phyloP scores from a whole-genome alignment of 2,797 vertebrate genomes.

The Apogon hyalosoma region DNA sequence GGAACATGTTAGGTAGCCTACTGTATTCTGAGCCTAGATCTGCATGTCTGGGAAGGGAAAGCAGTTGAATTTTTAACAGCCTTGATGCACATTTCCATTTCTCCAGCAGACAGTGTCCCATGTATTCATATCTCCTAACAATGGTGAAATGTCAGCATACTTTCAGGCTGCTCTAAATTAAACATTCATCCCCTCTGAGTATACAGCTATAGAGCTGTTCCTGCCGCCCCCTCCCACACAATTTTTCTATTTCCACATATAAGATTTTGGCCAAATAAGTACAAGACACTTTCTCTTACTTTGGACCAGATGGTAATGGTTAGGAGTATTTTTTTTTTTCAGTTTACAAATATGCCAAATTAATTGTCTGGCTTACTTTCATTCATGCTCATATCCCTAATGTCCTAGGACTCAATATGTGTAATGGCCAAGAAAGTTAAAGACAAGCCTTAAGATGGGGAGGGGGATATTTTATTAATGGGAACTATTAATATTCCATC shows the following conservation, averaged over 20 bases:
- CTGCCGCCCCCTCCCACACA: conserved; percentile 48
- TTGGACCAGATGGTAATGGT: conserved; percentile 34
- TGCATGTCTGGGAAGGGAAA: conserved; percentile 52
- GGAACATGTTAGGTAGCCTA: conserved; percentile 19
- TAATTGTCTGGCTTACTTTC: conserved; percentile 30
- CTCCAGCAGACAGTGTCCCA: conserved; percentile 74
- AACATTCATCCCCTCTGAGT: conserved; percentile 80
- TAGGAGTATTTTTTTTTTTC: background rate
- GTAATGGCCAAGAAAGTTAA: conserved; percentile 68
- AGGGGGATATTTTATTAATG: conserved; percentile 87
- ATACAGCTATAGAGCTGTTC: conserved; percentile 65
- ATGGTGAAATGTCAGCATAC: conserved; percentile 83
- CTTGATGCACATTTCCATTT: conserved; percentile 81
- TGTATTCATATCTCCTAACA: conserved; percentile 81
- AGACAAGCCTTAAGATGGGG: conserved; percentile 68
- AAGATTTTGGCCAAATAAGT: conserved; percentile 42
- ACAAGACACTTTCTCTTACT: conserved; percentile 32
- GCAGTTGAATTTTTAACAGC: conserved; percentile 81
- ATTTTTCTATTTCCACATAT: conserved; percentile 56
- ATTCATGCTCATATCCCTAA: conserved; percentile 46
- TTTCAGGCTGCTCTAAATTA: conserved; percentile 84
- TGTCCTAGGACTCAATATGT: conserved; percentile 52
- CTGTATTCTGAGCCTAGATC: conserved; percentile 54
- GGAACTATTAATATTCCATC: conserved; percentile 85
- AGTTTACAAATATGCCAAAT: conserved; percentile 45